A percentile compares a stretch with the other conserved stretches of the same genome.
These are phyloP conservation scores for Drosophila punjabiensis DNA, from an alignment of 1,140 invertebrate species.

Conservation along the genomic window DNA sequence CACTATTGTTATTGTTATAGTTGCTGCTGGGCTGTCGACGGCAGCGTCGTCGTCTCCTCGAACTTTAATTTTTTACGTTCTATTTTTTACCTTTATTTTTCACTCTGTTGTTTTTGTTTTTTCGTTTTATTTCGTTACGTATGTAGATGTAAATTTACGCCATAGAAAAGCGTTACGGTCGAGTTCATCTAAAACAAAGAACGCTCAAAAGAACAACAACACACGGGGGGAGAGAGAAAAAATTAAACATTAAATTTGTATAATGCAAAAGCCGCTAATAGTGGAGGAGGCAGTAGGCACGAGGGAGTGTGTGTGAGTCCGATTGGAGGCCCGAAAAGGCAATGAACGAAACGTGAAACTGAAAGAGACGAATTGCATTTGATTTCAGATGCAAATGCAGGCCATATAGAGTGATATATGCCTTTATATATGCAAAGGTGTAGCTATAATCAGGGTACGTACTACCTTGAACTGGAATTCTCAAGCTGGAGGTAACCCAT, in stretches of 20 bases:
- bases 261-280: slow-evolving; percentile 82
- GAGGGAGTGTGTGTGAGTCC: slow-evolving; percentile 14
- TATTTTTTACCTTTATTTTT: slow-evolving; percentile 18
- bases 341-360: slow-evolving; percentile 70
- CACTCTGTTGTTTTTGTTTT: slow-evolving; percentile 20
- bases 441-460: not conserved
- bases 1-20: slow-evolving; percentile 70
- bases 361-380: slow-evolving; percentile 77
- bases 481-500: slow-evolving; percentile 9
- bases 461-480: slow-evolving; percentile 54
- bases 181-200: slow-evolving; percentile 84
- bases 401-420: slow-evolving; percentile 47
- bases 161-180: slow-evolving; percentile 84
- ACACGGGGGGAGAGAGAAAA: slow-evolving; percentile 37
- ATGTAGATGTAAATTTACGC: slow-evolving; percentile 84
- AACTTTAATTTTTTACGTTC: slow-evolving; percentile 53
- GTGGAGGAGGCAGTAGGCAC: slow-evolving; percentile 18
- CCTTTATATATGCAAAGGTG: slow-evolving; percentile 9
- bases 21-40: slow-evolving; percentile 62
- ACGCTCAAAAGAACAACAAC: slow-evolving; percentile 72
- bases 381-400: slow-evolving; percentile 55
- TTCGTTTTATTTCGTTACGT: slow-evolving; percentile 81
- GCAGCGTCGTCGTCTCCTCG: slow-evolving; percentile 56
- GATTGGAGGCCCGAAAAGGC: slow-evolving; percentile 51
- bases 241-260: slow-evolving; percentile 83